Base-by-base conservation (phyloP, 1,140 invertebrate species). In the Semibalanus balanoides region DNA sequence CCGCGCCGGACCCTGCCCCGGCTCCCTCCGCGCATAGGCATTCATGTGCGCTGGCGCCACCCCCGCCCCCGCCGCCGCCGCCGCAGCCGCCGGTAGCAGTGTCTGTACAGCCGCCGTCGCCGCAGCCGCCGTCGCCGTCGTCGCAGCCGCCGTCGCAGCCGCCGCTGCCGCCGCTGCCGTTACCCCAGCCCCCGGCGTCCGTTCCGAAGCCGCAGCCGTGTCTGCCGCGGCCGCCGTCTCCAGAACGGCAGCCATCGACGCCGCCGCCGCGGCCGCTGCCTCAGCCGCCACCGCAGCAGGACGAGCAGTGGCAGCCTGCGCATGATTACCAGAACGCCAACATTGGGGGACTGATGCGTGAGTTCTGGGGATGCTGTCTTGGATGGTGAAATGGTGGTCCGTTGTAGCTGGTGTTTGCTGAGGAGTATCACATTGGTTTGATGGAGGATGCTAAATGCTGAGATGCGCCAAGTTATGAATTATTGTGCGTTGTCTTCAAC, bases 101-200 rank as follows among this genome's bases (percentile, higher is more conserved):
- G 35, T 17, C 5, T 17, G 35, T 5, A 7, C 35, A 17, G 35
- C 17, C 51, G 51, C 51, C 51, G 11, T 3, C 51, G 51, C 51
- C 51, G 5, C 51, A 7, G 51, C 51, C 14, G 9, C 51, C 51
- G 51, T 19, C 51, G 51, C 14, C 51, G 9, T 1, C 11, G 22
- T 1, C 51, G 51, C 51, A 1, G 14, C 14, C 51, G 22, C 51
- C 51, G 51, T 19, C 51, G 7, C 14, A 64, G 51, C 9, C 51
- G 35, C 5, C 35, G 14, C 51, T 14, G 51, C 11, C 51, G 51
- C 79, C 79, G 74, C 79, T 78, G 75, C 79, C 78, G 35, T 76
- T 76, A 71, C 75, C 78, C 25, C 74, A 76, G 28, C 79, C 76
- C 43, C 75, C 77, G 25, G 72, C 77, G 30, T 74, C 79, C 30